phyloP scores from a whole-genome alignment of 2,113 vertebrate genomes.

The Leucopternis melanops region DNA sequence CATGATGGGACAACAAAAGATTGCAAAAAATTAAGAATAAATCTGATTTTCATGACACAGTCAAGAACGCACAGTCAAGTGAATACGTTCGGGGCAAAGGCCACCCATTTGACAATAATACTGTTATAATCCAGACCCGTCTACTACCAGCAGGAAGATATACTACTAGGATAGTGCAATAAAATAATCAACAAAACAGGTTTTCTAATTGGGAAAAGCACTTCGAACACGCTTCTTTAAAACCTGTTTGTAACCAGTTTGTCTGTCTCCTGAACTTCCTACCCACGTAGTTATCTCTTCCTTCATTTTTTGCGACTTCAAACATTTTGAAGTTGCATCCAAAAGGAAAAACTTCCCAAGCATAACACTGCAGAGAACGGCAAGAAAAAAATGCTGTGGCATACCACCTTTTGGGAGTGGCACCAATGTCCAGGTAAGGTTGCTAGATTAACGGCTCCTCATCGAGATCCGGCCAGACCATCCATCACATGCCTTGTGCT shows the following conservation, averaged over 20 bases:
- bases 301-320: background rate
- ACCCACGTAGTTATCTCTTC: background rate
- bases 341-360: background rate
- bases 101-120: background rate
- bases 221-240: background rate
- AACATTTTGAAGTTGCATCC: background rate
- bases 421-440: background rate
- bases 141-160: background rate
- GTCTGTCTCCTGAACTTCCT: background rate
- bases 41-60: background rate
- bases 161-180: background rate
- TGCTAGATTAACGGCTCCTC: background rate
- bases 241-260: background rate
- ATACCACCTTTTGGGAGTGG: background rate
- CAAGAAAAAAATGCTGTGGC: background rate
- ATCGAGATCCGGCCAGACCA: background rate
- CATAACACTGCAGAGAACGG: background rate
- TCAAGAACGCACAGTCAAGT: background rate
- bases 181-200: background rate
- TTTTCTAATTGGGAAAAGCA: background rate
- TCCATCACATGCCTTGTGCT: fast-evolving
- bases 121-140: background rate
- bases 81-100: background rate
- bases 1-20: background rate
- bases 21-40: background rate